Base-by-base conservation (phyloP, 2,888 invertebrate species). In the Pandemis corylana region DNA sequence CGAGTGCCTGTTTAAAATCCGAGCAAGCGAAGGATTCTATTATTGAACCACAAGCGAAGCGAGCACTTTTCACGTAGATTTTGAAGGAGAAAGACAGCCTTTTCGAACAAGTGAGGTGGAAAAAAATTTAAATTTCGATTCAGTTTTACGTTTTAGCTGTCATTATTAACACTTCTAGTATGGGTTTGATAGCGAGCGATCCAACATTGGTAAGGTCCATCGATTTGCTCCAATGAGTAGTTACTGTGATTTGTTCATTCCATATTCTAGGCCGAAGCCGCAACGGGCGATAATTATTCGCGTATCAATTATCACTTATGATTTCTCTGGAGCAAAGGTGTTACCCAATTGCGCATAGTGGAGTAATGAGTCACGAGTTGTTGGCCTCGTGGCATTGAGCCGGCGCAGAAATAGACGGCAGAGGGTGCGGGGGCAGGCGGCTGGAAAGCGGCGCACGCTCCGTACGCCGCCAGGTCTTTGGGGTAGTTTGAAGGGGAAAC, bases 351-450 rank as follows among this genome's bases (percentile, higher is more conserved):
- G 77, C 80, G 77, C 66, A 81, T 80, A 80, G 80, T 80, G 76
- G 80, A 81, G 84, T 83, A 87, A 88, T 89, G 88, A 88, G 84
- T 89, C 88, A 90, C 86, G 88, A 92, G 92, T 88, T 90, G 87
- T 90, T 93, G 92, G 90, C 93, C 93, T 83, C 90, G 87, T 92
- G 93, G 90, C 94, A 93, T 92, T 94, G 94, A 91, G 88, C 74
- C 71, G 79, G 81, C 82, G 68, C 80, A 87, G 83, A 85, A 85
- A 86, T 78, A 75, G 74, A 72, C 49, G 20, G 15, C 15, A 7
- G 20, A 7, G 56, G 56, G 56, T 20, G 56, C 15, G 7, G 56
- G 20, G 56, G 28, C 28, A 2, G 51, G 46, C 5, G 46, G 15
- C 53, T 15, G 53, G 41, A 10, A 7, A 69, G 36, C 36, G 53